Base-by-base conservation (phyloP, 2,797 vertebrate genomes). In the Sorex maritimensis region DNA sequence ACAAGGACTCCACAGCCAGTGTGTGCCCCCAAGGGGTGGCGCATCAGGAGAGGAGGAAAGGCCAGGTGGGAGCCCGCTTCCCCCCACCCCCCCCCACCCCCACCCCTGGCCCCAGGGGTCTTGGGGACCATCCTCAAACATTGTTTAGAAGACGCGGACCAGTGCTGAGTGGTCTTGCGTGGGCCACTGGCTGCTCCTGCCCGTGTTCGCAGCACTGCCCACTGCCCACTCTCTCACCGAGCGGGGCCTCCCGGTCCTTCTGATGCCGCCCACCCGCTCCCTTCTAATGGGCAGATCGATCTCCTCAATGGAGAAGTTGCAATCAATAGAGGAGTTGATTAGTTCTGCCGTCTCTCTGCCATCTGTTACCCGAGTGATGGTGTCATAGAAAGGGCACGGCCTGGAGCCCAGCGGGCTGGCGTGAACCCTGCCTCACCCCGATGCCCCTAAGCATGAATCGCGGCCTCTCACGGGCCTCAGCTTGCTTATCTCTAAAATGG, bases 251-350 rank as follows among this genome's bases (percentile, higher is more conserved):
- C 44, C 81, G 10, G 0, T 61, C 58, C 78, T 44, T 68, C 75
- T 86, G 71, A 71, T 5, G 6, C 52, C 0, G 15, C 28, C 83
- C 0, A 9, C 80, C 90, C 30, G 0, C 77, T 81, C 41, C 77
- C 90, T 93, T 30, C 84, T 94, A 94, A 94, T 88, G 55, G 88
- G 72, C 61, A 90, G 83, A 95, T 96, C 63, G 46, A 92, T 95
- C 75, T 88, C 65, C 83, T 81, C 19, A 2, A 91, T 80, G 80
- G 85, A 95, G 86, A 92, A 88, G 73, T 69, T n/a, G 85, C 67
- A 90, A 96, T 93, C 84, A 73, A 93, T 91, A 93, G 91, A 88
- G 81, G 75, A 68, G 91, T 46, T 94, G 95, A 96, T 94, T 92
- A 95, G 94, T 81, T 90, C 81, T 92, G 74, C 23, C 2, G 93